These are phyloP conservation scores for Antheraea assamensis DNA, from an alignment of 2,888 invertebrate genomes.

Conservation along the genomic window DNA sequence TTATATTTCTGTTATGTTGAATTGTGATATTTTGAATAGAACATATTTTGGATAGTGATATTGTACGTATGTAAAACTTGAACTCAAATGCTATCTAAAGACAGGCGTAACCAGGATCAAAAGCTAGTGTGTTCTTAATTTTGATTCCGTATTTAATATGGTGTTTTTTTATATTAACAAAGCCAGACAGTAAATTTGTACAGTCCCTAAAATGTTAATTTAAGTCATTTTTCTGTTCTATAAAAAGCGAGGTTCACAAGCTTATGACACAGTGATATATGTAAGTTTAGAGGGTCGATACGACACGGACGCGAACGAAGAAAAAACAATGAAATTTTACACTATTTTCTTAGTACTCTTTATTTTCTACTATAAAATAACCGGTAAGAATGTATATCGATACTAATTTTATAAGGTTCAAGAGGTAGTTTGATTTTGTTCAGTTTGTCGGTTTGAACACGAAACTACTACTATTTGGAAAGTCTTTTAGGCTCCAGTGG, in stretches of 20 bases:
- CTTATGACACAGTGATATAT: neutral
- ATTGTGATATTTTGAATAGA: too few species aligned
- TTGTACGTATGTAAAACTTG: neutral
- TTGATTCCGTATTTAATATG: neutral
- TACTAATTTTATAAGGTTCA: neutral
- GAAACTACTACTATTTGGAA: too few species aligned
- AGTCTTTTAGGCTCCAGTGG: too few species aligned
- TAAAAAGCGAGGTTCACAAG: neutral
- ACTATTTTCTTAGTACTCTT: neutral
- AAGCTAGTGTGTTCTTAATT: neutral
- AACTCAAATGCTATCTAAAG: neutral
- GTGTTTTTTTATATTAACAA: neutral
- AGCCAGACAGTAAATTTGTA: neutral
- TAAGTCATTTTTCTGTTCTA: neutral
- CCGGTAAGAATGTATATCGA: neutral
- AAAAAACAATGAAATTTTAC: constrained; percentile 1
- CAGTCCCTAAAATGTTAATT: neutral
- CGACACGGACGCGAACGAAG: neutral
- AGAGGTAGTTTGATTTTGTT: too few species aligned
- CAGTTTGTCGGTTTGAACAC: too few species aligned
- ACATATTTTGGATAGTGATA: too few species aligned
- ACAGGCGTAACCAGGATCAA: neutral
- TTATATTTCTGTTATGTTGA: too few species aligned
- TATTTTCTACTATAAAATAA: neutral
- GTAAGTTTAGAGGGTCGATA: neutral